These are phyloP conservation scores for Molanna angustata DNA, from an alignment of 2,888 invertebrate species.

Conservation along the genomic window DNA sequence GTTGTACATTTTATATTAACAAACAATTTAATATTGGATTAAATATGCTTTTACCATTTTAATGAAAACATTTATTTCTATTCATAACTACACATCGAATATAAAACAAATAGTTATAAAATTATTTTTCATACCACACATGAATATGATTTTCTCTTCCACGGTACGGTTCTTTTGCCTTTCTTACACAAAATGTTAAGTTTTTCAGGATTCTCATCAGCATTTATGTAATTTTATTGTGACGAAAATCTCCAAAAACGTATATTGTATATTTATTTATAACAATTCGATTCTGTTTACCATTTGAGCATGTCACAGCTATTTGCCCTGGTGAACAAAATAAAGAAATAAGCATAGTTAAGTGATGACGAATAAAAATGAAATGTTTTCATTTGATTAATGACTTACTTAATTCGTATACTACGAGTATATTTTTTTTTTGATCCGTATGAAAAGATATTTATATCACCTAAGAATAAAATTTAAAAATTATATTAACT, in stretches of 20 bases:
- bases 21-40: neutral
- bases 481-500: too few relatives aligned
- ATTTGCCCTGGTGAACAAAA: neutral
- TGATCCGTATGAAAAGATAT: too few relatives aligned
- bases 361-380: neutral
- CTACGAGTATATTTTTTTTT: too few relatives aligned
- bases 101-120: neutral
- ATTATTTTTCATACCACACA: conserved; percentile 26
- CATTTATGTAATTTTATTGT: conserved; percentile 13
- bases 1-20: too few relatives aligned
- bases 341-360: neutral
- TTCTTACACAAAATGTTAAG: conserved; percentile 28
- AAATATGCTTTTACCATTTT: conserved; percentile 5
- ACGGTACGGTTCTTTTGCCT: conserved; percentile 17
- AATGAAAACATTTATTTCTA: conserved; percentile 15
- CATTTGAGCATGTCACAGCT: too few relatives aligned
- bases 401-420: too few relatives aligned
- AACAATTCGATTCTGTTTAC: too few relatives aligned
- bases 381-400: neutral
- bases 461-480: too few relatives aligned
- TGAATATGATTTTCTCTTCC: conserved; percentile 23
- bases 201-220: conserved; percentile 28
- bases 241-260: neutral
- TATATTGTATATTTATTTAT: too few relatives aligned
- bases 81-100: neutral